Evolutionary conservation across 2,888 invertebrate species (phyloP), one percentile per base, ranked within the genome.

Genomic region (Melinaea marsaeus): DNA sequence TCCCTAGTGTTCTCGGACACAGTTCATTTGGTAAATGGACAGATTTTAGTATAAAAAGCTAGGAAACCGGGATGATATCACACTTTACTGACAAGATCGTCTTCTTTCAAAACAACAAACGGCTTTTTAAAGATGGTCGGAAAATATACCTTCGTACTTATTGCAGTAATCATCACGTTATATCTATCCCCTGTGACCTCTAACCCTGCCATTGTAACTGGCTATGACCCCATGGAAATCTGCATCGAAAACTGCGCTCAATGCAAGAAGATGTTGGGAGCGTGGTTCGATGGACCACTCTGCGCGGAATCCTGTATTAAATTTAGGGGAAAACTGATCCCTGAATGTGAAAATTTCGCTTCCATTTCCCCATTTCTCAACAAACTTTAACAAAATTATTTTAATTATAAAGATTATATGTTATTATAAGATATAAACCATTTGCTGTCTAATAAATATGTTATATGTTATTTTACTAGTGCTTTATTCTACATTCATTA

Each of bases 301-400:
- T n/a, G n/a, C n/a, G n/a, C 96, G 0, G 95, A 96, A 75, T 93
- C 95, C 69, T 97, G 97, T 81, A 92, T 97, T 72, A 95, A 95
- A 79, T 95, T 94, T 84, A 95, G 95, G 78, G 96, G 96, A 67
- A 95, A 95, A 81, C 92, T 95, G 68, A 95, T 96, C 63, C 96
- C 96, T 0, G 97, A 97, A 74, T 97, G 97, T 80, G 96, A 96
- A 81, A 94, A 97, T 77, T 93, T 94, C 69, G 93, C 93, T 4
- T 95, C 96, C 1, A 95, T 97, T 75, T 93, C 94, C 3, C 95
- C 95, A 7, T 97, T 95, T 84, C 91, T 97, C 13, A 89, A 87
- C 76, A 90, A 88, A 72, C 77, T 88, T 56, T 85, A 81, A 77
- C 33, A 22, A 22, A 13, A 35, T 35, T 35, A 35, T 6, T 2